Percentiles rank a stretch among this genome's conserved stretches.
Conservation (phyloP, 2,797 vertebrate genomes). For the Protosalanx chinensis region DNA sequence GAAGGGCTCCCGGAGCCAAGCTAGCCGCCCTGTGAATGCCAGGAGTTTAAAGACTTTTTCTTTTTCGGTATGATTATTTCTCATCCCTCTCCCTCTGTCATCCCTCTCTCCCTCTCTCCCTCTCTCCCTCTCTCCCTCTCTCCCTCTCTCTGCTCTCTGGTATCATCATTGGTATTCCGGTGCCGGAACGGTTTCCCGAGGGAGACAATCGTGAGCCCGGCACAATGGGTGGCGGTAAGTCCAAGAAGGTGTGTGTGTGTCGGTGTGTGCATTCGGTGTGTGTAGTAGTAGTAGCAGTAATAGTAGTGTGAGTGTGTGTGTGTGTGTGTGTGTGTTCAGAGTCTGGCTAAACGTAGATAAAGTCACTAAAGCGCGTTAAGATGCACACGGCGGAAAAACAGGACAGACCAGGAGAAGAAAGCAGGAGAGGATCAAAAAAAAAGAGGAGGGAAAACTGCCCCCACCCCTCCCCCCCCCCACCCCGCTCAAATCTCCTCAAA, state of each 20-base stretch:
- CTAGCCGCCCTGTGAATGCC: neutral
- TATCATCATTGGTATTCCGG: conserved; percentile 36
- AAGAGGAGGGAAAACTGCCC: no score
- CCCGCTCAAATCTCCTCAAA: neutral
- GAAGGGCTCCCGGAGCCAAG: no score
- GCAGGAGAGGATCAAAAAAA: neutral
- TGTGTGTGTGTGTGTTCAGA: conserved; percentile 27
- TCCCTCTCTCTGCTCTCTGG: neutral
- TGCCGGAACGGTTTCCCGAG: conserved; percentile 11
- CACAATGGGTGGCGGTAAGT: conserved; percentile 9
- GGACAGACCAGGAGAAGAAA: conserved; percentile 1
- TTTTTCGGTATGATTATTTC: neutral
- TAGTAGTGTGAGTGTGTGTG: neutral
- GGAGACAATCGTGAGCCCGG: conserved; percentile 18
- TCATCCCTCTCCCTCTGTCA: conserved; percentile 21
- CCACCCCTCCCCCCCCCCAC: no score
- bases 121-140: neutral
- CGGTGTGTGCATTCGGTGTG: conserved; percentile 33
- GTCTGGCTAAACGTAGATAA: conserved; percentile 66
- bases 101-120: no score
- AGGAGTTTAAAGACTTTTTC: neutral
- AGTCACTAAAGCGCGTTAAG: conserved; percentile 48
- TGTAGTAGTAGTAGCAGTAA: neutral
- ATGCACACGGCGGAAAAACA: conserved; percentile 15
- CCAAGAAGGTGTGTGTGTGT: conserved; percentile 13